Conservation (phyloP, 2,113 vertebrate genomes). For the Craseonycteris thonglongyai region DNA sequence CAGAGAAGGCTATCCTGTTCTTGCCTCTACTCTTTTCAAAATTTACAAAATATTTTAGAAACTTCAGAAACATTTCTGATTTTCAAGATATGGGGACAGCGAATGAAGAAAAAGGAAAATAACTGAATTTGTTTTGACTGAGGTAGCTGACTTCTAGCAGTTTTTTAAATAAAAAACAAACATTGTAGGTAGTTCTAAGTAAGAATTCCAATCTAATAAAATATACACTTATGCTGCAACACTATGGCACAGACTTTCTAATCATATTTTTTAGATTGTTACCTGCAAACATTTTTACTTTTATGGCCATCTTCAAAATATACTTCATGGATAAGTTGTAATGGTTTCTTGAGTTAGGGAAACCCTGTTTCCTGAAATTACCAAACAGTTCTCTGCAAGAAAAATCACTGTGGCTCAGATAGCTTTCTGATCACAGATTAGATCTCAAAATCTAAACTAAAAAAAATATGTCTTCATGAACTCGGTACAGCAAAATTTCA, state of each 20-base stretch:
- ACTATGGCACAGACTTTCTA: background rate
- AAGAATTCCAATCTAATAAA: background rate
- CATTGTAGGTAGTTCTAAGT: background rate
- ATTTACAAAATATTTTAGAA: background rate
- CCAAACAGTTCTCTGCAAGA: background rate
- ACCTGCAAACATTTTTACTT: background rate
- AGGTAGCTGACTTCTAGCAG: background rate
- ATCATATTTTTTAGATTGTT: constrained; percentile 18
- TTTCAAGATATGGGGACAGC: background rate
- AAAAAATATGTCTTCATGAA: background rate
- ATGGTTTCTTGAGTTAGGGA: background rate
- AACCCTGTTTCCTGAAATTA: background rate
- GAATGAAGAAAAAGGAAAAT: background rate
- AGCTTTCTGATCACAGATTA: background rate
- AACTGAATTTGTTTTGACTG: background rate
- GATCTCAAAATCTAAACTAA: background rate
- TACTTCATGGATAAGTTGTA: background rate
- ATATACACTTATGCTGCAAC: background rate
- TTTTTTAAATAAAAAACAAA: background rate
- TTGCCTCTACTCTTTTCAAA: background rate
- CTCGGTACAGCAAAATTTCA: background rate
- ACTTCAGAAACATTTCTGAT: background rate
- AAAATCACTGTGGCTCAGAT: background rate
- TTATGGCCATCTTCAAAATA: background rate
- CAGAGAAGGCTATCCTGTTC: background rate